Conservation (phyloP, 2,888 invertebrate genomes). For the Tinea semifulvella region DNA sequence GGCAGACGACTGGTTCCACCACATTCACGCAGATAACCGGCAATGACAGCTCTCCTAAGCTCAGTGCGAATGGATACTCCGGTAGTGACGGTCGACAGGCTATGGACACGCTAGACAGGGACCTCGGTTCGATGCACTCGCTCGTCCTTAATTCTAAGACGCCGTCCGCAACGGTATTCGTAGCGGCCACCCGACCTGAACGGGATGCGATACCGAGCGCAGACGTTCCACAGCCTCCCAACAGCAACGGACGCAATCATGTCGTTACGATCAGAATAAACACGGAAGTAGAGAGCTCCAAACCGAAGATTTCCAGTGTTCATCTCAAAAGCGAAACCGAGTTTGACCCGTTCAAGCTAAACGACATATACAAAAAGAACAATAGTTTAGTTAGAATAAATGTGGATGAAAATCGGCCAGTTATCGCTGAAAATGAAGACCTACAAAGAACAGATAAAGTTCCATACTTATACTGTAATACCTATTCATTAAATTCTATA, state of each 20-base stretch:
- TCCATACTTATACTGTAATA: slow-evolving; percentile 71
- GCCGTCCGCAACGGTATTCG: slow-evolving; percentile 63
- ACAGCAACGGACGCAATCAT: slow-evolving; percentile 55
- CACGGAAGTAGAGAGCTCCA: slow-evolving; percentile 64
- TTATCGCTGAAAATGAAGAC: slow-evolving; percentile 62
- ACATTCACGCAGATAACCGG: slow-evolving; percentile 55
- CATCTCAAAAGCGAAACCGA: slow-evolving; percentile 58
- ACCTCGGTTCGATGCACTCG: slow-evolving; percentile 62
- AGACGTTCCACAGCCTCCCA: slow-evolving; percentile 31
- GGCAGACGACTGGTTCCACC: slow-evolving; percentile 47
- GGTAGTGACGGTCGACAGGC: slow-evolving; percentile 18
- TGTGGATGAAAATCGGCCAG: slow-evolving; percentile 53
- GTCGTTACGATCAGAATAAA: slow-evolving; percentile 78
- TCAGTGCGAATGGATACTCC: slow-evolving; percentile 42
- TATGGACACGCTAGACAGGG: slow-evolving; percentile 14
- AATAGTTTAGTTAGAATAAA: slow-evolving; percentile 69
- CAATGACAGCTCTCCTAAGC: slow-evolving; percentile 29
- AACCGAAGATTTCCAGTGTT: slow-evolving; percentile 57
- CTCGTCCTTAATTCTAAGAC: slow-evolving; percentile 64
- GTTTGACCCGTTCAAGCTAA: slow-evolving; percentile 47
- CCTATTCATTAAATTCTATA: slow-evolving; percentile 61
- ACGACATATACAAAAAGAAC: slow-evolving; percentile 48
- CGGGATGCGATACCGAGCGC: slow-evolving; percentile 25
- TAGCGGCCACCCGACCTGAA: slow-evolving; percentile 61
- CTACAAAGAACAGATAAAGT: slow-evolving; percentile 39